Base-by-base conservation (phyloP, 2,888 invertebrate species). In the Scotopteryx bipunctaria region DNA sequence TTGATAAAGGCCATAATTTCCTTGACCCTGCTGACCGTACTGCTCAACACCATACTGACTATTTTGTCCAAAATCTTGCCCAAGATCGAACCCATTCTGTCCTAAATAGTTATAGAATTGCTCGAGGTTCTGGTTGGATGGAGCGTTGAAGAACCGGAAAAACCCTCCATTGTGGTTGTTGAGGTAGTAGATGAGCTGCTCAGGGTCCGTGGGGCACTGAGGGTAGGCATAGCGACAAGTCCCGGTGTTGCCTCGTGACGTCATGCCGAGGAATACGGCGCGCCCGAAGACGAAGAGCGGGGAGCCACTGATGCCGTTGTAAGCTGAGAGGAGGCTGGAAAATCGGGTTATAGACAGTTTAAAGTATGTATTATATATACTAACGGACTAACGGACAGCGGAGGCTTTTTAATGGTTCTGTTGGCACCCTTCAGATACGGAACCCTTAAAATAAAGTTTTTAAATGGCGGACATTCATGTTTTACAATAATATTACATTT, bases 111-210 rank as follows among this genome's bases (percentile, higher is more conserved):
- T 73, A 40, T 86, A 86, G 41, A 88, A 84, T 53, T 90, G 86
- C 37, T 87, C 74, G 0, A 88, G 40, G 42, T 81, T 79, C 25
- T 83, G 85, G 11, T 66, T 61, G 5, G 68, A 43, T 66, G 86
- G 38, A 33, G 35, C 43, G 57, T 92, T 93, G 71, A 96, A 96
- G 73, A 95, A 95, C 55, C 95, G 91, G 73, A 96, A 96, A 81
- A 96, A 95, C 1, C 96, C 96, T 29, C 96, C 96, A 48, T 96
- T 95, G 72, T 96, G 94, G 78, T 96, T 96, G 83, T 96, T 96
- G 41, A 96, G 86, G 75, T 96, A 96, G 74, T 94, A 89, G 25
- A 96, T 92, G 5, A 96, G 91, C 62, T 93, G 92, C 60, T 94
- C 93, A 19, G 95, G 92, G 73, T 95, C 94, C 37, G 91, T 92